Conservation (phyloP, 2,888 invertebrate genomes). For the Cyclophora punctaria region DNA sequence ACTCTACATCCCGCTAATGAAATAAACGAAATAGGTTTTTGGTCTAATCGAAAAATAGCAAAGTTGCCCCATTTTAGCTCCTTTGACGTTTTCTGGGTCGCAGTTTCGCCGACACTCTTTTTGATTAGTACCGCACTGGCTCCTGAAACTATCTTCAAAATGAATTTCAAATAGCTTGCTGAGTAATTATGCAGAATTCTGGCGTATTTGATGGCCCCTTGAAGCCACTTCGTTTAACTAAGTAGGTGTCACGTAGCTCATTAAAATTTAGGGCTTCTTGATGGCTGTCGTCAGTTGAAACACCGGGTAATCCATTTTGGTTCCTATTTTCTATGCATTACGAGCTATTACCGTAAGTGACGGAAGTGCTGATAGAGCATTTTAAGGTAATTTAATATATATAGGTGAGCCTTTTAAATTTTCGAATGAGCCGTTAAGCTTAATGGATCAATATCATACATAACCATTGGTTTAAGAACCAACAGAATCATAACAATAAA, state of each 20-base stretch:
- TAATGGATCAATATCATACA: too few relatives aligned
- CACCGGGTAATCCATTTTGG: conserved; percentile 2
- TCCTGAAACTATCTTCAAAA: conserved; percentile 12
- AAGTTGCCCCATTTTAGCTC: too few relatives aligned
- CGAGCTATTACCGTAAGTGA: conserved; percentile 3
- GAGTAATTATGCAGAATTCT: conserved; percentile 22
- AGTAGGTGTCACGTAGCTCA: conserved; percentile 27
- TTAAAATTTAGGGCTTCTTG: conserved; percentile 23
- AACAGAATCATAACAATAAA: too few relatives aligned
- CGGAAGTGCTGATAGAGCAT: background rate
- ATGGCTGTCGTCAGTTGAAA: conserved; percentile 10
- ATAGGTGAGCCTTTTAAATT: too few relatives aligned
- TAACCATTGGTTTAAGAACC: too few relatives aligned
- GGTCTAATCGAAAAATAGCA: too few relatives aligned
- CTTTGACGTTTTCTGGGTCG: background rate
- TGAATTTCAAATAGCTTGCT: conserved; percentile 21
- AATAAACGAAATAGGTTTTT: too few relatives aligned
- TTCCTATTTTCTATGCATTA: conserved; percentile 11
- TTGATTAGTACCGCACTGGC: conserved; percentile 16
- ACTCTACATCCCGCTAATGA: too few relatives aligned
- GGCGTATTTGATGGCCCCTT: conserved; percentile 15
- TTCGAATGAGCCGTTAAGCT: too few relatives aligned
- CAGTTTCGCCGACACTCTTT: conserved; percentile 11
- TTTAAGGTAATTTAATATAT: too few relatives aligned
- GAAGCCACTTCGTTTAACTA: conserved; percentile 24